Percentiles rank a stretch among this genome's conserved stretches.
Evolutionary conservation across 2,113 vertebrate species (phyloP).

Genomic region (Prinia subflava): DNA sequence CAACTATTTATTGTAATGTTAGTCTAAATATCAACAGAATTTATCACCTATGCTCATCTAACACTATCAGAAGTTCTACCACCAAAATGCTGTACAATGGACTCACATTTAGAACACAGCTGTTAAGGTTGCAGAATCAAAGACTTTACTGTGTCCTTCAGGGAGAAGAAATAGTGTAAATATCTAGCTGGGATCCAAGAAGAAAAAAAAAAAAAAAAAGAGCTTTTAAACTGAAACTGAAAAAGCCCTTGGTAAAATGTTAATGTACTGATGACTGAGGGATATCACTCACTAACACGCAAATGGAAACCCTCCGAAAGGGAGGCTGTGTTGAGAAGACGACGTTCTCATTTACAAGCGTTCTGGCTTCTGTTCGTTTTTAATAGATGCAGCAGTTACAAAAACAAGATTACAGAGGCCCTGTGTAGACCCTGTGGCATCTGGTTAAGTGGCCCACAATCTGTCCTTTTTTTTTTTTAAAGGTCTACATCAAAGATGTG

Average conservation of each 20-base stretch:
- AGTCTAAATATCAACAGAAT: not conserved
- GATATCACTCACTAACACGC: conserved; percentile 8
- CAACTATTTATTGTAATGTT: not conserved
- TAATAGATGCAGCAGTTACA: conserved; percentile 38
- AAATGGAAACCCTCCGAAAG: conserved; percentile 16
- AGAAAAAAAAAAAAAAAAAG: not conserved
- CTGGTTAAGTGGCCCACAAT: conserved; percentile 30
- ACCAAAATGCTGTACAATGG: not conserved
- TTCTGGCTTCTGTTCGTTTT: conserved; percentile 2
- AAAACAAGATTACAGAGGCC: conserved; percentile 45
- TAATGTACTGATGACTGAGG: not conserved
- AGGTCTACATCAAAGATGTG: conserved; percentile 2
- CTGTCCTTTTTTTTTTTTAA: not conserved
- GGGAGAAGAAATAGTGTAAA: not conserved
- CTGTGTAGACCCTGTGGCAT: conserved; percentile 23
- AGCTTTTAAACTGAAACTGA: not conserved
- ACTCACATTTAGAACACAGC: not conserved
- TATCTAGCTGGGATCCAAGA: not conserved
- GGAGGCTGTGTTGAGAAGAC: not conserved
- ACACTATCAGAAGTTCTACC: not conserved
- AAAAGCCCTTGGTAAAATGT: not conserved
- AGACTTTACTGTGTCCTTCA: not conserved
- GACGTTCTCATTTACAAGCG: conserved; percentile 27
- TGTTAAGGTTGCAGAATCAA: not conserved
- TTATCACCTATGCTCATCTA: not conserved